Evolutionary conservation across 2,888 invertebrate species (phyloP).

Genomic region (Acronicta aceris): DNA sequence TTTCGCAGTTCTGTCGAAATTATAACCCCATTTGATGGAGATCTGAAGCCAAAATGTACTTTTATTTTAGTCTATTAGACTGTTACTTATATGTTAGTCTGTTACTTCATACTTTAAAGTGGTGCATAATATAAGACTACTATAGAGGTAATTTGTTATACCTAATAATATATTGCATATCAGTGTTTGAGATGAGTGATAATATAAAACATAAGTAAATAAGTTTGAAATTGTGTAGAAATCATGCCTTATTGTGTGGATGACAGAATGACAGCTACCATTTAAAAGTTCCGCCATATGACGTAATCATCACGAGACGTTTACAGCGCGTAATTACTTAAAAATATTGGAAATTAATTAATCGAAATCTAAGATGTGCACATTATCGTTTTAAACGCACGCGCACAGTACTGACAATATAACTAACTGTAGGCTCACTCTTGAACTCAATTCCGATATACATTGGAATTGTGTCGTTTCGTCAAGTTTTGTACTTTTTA

Average conservation of each 20-base stretch:
- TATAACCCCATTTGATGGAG: conserved; percentile 57
- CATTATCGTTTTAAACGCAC: too few relatives aligned
- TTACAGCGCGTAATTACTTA: too few relatives aligned
- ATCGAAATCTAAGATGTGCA: too few relatives aligned
- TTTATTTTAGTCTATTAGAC: conserved; percentile 60
- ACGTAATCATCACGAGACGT: too few relatives aligned
- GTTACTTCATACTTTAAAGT: conserved; percentile 59
- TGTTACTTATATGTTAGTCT: conserved; percentile 54
- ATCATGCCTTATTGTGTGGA: conserved; percentile 79
- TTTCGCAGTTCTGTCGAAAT: conserved; percentile 71
- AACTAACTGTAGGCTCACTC: too few relatives aligned
- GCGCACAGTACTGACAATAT: too few relatives aligned
- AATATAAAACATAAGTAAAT: conserved; percentile 18
- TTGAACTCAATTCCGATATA: too few relatives aligned
- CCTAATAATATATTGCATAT: conserved; percentile 67
- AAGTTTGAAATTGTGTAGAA: conserved; percentile 61
- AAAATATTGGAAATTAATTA: too few relatives aligned
- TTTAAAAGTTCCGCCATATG: background rate
- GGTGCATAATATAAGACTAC: conserved; percentile 77
- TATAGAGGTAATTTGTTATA: conserved; percentile 53
- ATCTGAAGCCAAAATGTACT: conserved; percentile 79
- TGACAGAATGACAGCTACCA: conserved; percentile 45
- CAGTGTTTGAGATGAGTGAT: conserved; percentile 64
- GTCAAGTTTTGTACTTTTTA: too few relatives aligned
- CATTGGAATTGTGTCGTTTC: too few relatives aligned